phyloP scores from a whole-genome alignment of 2,888 invertebrate genomes.

The Amphipyra berbera region DNA sequence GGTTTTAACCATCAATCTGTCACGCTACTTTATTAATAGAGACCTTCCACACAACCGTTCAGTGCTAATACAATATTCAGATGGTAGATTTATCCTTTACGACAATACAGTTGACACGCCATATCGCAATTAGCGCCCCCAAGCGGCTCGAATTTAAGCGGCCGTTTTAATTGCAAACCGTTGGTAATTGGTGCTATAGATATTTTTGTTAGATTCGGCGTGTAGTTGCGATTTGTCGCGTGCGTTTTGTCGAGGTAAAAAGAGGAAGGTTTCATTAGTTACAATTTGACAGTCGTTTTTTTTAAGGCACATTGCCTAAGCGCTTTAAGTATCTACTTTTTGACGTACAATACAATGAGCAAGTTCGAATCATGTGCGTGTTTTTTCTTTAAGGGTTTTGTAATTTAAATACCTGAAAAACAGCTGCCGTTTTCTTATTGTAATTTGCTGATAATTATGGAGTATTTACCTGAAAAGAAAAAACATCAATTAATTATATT shows the following conservation, averaged over 20 bases:
- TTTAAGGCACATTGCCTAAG: too few relatives aligned
- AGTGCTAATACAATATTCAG: slow-evolving; percentile 28
- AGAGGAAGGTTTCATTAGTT: too few relatives aligned
- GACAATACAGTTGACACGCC: slow-evolving; percentile 34
- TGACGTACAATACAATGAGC: too few relatives aligned
- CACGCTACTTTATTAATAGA: background rate
- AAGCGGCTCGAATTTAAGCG: slow-evolving; percentile 41
- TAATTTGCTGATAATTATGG: too few relatives aligned
- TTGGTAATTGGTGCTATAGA: slow-evolving; percentile 54
- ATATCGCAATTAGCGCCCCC: slow-evolving; percentile 48
- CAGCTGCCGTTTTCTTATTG: background rate
- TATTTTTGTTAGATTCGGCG: slow-evolving; percentile 25
- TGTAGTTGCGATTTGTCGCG: slow-evolving; percentile 14
- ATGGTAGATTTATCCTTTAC: slow-evolving; percentile 23
- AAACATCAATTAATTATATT: slow-evolving; percentile 5
- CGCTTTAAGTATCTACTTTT: too few relatives aligned
- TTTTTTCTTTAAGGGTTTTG: too few relatives aligned
- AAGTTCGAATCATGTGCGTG: too few relatives aligned
- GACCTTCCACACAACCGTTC: background rate
- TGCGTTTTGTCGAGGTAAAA: background rate
- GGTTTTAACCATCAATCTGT: too few relatives aligned
- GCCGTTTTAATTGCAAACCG: slow-evolving; percentile 54
- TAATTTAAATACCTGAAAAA: background rate
- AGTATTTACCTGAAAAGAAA: slow-evolving; percentile 49
- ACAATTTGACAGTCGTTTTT: too few relatives aligned